phyloP scores from a whole-genome alignment of 2,113 vertebrate genomes.

The Bungarus multicinctus region DNA sequence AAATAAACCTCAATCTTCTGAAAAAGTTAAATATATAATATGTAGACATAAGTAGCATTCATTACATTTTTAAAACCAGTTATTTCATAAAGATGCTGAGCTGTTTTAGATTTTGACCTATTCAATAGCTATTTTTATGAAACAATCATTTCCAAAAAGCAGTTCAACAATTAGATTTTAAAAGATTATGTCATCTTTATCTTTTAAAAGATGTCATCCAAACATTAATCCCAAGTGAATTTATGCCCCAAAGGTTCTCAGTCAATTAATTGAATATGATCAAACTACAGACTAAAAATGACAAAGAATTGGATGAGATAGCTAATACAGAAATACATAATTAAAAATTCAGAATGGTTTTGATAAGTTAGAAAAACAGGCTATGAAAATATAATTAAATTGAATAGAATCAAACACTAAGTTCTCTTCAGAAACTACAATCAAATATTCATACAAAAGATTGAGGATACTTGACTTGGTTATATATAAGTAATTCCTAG shows the following conservation, averaged over 20 bases:
- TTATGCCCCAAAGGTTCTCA: neutral
- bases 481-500: neutral
- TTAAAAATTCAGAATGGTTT: neutral
- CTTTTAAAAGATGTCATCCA: neutral
- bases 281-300: neutral
- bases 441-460: neutral
- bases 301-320: neutral
- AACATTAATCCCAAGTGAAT: neutral
- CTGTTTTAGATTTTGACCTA: neutral
- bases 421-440: neutral
- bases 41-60: rapidly evolving
- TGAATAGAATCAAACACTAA: neutral
- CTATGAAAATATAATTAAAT: neutral
- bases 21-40: neutral
- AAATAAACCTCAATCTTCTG: rapidly evolving
- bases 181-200: neutral
- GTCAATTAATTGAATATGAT: neutral
- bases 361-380: neutral
- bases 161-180: neutral
- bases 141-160: neutral
- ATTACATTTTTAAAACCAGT: neutral
- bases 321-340: neutral
- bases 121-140: neutral
- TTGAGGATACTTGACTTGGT: neutral
- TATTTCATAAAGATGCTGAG: rapidly evolving